Evolutionary conservation across 37 sponge, comb jelly and placozoan species (phyloP), one percentile per base, ranked within the genome.

Genomic region (Beroe forskalii): DNA sequence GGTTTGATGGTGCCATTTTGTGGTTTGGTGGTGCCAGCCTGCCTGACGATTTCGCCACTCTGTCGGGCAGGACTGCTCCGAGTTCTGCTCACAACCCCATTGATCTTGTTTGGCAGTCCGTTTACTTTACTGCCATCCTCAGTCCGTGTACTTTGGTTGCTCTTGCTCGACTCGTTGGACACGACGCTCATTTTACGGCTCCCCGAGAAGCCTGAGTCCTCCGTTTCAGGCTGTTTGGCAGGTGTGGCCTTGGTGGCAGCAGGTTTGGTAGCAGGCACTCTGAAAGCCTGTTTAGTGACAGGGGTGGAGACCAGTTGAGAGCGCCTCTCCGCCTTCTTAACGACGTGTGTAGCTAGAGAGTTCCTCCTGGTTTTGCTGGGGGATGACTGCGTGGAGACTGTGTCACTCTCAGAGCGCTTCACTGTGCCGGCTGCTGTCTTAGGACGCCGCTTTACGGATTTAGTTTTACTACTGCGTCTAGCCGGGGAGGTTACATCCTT

Each of bases 131-230:
- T 48, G 6, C 55, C 55, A 6, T 48, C 12, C 12, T 17, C 55
- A 48, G 12, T 48, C 55, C 55, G 55, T 17, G 12, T 12, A 48
- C 55, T 48, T 12, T 48, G 55, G 6, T 48, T 12, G 8, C 33
- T 33, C 8, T 36, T 69, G 72, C 72, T 69, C 4, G 72, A 32
- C 72, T 8, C 72, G 3, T 27, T 33, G 4, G 86, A 80, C 43
- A 80, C 86, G 48, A 80, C 27, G 28, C 86, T 80, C 86, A 80
- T 80, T 24, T 80, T 80, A 0, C 86, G 24, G 19, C 40, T 38
- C 44, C 86, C 86, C 30, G 86, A 80, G 86, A 80, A 80, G 55
- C 86, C 86, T 9, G 86, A 80, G 55, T 80, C 86, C 23, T 80
- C 55, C 2, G 40, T 17, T 64, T 6, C 23, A 1, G 37, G 40